Conservation (phyloP, 1,140 invertebrate genomes). For the Schmidtea mediterranea region DNA sequence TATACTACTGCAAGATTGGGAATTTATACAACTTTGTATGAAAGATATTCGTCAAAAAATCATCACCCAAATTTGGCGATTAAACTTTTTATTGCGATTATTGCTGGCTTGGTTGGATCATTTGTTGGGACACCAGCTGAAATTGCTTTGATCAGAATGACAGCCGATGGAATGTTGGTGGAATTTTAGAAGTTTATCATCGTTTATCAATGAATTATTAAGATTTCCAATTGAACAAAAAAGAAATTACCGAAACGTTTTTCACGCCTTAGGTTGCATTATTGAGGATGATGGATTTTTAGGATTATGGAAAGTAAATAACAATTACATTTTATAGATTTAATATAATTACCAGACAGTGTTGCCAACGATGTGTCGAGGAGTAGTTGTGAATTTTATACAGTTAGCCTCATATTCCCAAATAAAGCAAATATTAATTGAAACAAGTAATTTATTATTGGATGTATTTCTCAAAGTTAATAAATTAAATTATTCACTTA, state of each 20-base stretch:
- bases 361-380: conserved; percentile 31
- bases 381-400: conserved; percentile 85
- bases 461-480: too few species aligned
- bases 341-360: too few species aligned
- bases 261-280: conserved; percentile 62
- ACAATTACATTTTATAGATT: too few species aligned
- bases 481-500: too few species aligned
- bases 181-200: too few species aligned
- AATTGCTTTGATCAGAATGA: conserved; percentile 46
- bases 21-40: conserved; percentile 70
- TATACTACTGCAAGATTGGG: conserved; percentile 89
- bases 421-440: conserved; percentile 37
- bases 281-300: conserved; percentile 58
- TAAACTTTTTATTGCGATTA: conserved; percentile 41
- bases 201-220: too few species aligned
- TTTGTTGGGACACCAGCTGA: conserved; percentile 81
- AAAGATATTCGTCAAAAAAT: conserved; percentile 33
- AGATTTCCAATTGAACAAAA: conserved; percentile 46
- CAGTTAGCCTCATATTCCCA: conserved; percentile 88
- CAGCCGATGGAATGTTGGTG: conserved; percentile 48
- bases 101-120: conserved; percentile 56
- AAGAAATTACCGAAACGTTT: conserved; percentile 72
- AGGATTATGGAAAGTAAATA: conserved; percentile 60
- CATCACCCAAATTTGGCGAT: conserved; percentile 32
- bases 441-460: conserved; percentile 7